Percentiles rank a stretch among this genome's conserved stretches.
Evolutionary conservation across 2,888 invertebrate species (phyloP).

Genomic region (Athetis lepigone): DNA sequence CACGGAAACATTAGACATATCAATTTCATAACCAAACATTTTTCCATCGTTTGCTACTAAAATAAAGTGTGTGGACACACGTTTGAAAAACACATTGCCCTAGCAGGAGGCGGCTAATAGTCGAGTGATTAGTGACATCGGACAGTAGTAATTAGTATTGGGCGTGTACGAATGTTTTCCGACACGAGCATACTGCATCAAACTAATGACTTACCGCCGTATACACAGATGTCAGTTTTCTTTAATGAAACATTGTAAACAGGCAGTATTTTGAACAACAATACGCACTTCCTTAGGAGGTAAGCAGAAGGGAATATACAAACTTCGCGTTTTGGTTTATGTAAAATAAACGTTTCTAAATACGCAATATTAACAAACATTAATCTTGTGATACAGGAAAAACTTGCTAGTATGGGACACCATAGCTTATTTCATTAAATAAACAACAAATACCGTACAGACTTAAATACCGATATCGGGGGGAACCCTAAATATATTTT

Average conservation of each 20-base stretch:
- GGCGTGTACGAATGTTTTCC: conserved; percentile 56
- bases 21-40: conserved; percentile 14
- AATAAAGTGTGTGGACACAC: conserved; percentile 18
- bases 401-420: too few species aligned
- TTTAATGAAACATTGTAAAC: conserved; percentile 5
- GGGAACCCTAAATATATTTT: too few species aligned
- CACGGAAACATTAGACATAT: neutral
- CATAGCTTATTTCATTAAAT: too few species aligned
- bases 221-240: conserved; percentile 30
- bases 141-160: conserved; percentile 50
- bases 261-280: neutral
- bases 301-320: too few species aligned
- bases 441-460: too few species aligned
- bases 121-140: conserved; percentile 54
- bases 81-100: conserved; percentile 34
- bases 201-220: conserved; percentile 35
- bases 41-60: conserved; percentile 7
- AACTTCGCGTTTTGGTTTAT: neutral
- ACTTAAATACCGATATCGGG: too few species aligned
- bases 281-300: neutral
- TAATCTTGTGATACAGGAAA: too few species aligned
- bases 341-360: too few species aligned
- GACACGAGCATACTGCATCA: conserved; percentile 35
- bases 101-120: conserved; percentile 37
- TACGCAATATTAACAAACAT: too few species aligned